Evolutionary conservation across 2,888 invertebrate genomes (phyloP), one percentile per base, ranked within the genome.

Genomic region (Urechis unicinctus): DNA sequence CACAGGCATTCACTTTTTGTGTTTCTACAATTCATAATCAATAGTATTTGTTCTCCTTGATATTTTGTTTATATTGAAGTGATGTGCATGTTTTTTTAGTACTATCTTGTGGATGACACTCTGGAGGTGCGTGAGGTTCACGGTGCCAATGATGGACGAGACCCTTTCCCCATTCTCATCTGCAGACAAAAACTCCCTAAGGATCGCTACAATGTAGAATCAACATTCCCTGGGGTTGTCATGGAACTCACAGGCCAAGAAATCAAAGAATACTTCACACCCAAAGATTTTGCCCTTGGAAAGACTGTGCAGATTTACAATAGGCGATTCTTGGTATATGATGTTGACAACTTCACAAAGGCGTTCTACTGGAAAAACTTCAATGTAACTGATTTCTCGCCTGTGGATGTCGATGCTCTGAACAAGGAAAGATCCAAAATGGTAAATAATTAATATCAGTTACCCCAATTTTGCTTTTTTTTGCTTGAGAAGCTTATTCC

Each of bases 101-200:
- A 89, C 76, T 90, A 87, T 74, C 80, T 92, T 25, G 85, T 85
- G 52, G 90, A 92, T 70, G 89, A 91, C 71, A 88, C 87, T 0
- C 83, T 92, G 52, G 85, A 88, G 53, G 81, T 92, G 1, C 84
- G 86, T 71, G 89, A 89, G 78, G 80, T 87, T 13, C 85, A 85
- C 67, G 83, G 83, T 56, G 82, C 83, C 21, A 87, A 86, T 70
- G 85, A 86, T 60, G 89, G 89, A 0, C 83, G 87, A 61, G 89
- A 90, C 76, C 88, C 88, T 0, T 86, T 86, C 73, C 85, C 87
- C 1, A 77, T 87, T 61, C 79, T 90, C 28, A 81, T 92, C 52
- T 85, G 85, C 68, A 85, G 86, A 77, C 87, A 83, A 51, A 88
- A 86, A 78, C 79, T 91, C 26, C 74, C 73, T 31, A 72, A 65